Base-by-base conservation (phyloP, 2,797 vertebrate genomes). In the Podarcis siculus region DNA sequence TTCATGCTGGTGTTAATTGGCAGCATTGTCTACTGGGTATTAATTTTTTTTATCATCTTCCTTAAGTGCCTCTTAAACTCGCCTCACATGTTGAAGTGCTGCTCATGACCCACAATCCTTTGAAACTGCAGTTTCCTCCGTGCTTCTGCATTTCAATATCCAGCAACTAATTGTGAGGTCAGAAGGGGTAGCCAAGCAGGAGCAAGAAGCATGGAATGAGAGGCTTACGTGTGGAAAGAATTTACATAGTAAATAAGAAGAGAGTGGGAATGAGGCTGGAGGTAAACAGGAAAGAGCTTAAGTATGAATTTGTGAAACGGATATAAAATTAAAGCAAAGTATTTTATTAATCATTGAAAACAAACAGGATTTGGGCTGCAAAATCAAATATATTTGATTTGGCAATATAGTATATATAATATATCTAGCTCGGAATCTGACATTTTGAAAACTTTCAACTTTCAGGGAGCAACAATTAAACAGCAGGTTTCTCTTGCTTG, bases 151-250 rank as follows among this genome's bases (percentile, higher is more conserved):
- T 90, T 95, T 95, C 90, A 94, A 86, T 96, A 83, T 92, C 82
- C 89, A 27, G 91, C 91, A 92, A 93, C 89, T 96, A 93, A 95
- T 90, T 94, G 89, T 92, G 87, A 95, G 93, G 93, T 95, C 91
- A 90, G 83, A 88, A 92, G 27, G 77, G 85, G 89, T 89, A 89
- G 80, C 86, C 87, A 93, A 91, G 92, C 19, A 84, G 89, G 90
- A 94, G 81, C 35, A 82, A 86, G 91, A 94, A 55, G 90, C 90
- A 89, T 42, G 30, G 89, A 92, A 79, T 76, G 77, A 79, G 90
- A 89, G 86, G 91, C 86, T 95, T 91, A 85, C 2, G 71, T 75
- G 76, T 49, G 88, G 94, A 69, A 92, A 93, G 91, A 94, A 90
- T 93, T 95, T 92, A 90, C 89, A 90, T 30, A 66, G 71, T 92